Base-by-base conservation (phyloP, 2,797 vertebrate species). In the Otolemur crassicaudatus region DNA sequence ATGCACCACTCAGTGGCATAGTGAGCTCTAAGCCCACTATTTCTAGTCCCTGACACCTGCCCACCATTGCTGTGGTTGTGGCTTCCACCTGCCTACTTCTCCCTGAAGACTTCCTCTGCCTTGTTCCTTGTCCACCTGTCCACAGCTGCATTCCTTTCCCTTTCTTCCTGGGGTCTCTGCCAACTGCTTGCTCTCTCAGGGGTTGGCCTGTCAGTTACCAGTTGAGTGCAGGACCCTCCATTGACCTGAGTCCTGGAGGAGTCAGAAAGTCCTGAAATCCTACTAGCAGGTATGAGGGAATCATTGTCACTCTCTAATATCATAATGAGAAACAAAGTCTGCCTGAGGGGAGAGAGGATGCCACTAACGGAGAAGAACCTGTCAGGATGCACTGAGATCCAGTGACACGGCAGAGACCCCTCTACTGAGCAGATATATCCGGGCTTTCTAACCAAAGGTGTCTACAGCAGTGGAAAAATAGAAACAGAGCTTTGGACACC, bases 301-400 rank as follows among this genome's bases (percentile, higher is more conserved):
- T 4, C 14, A n/a, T 3, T 0, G 1, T 12, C 19, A 22, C 23
- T 22, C 49, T 25, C 46, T 16, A 3, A 29, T 16, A 16, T 23
- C 19, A n/a, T 34, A 31, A 53, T 11, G 13, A 77, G 22, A 53
- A 69, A 63, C 17, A 61, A 80, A 80, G 23, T 60, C 4, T 80
- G 22, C 40, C 37, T 1, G 31, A 23, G 31, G 11, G 53, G 25
- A 79, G 49, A 37, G n/a, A 53, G 22, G 22, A 58, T 37, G 6
- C 20, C 6, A 23, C 7, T 31, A 17, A 31, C 1, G 43, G 80
- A 43, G 37, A 25, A 34, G 77, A 60, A 25, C 22, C 37, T 43
- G 37, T 27, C 37, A 56, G 58, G 22, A 31, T 31, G 73, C 43
- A 49, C 5, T 29, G 43, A 76, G 73, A 17, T 29, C 25, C 73